Evolutionary conservation across 2,113 vertebrate genomes (phyloP).

Genomic region (Amphilophus citrinellus): DNA sequence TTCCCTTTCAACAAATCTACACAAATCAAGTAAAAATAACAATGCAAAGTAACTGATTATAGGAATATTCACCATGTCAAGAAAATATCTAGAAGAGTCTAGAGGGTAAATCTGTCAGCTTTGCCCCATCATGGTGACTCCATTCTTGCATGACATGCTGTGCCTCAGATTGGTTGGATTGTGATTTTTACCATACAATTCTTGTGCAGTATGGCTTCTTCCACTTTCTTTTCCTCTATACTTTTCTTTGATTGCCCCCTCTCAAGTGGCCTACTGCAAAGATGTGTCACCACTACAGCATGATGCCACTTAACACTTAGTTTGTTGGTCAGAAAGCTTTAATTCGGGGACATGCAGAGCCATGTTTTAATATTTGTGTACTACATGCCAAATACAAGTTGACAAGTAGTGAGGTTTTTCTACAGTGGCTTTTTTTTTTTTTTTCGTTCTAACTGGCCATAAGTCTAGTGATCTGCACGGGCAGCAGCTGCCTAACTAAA

Average conservation of each 20-base stretch:
- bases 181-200: background rate
- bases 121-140: background rate
- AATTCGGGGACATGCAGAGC: background rate
- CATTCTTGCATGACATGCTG: accelerated
- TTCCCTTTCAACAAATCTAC: background rate
- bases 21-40: background rate
- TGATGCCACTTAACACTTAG: background rate
- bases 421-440: background rate
- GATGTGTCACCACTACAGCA: background rate
- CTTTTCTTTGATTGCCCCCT: background rate
- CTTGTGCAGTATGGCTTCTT: too few species aligned
- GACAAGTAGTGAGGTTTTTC: slow-evolving; percentile 10
- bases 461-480: too few species aligned
- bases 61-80: background rate
- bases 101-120: background rate
- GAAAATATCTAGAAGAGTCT: background rate
- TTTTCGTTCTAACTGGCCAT: too few species aligned
- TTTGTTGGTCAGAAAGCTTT: slow-evolving; percentile 9
- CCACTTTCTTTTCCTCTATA: background rate
- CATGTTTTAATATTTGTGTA: background rate
- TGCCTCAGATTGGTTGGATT: background rate
- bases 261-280: background rate
- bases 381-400: background rate
- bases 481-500: too few species aligned
- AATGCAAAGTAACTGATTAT: background rate